Conservation (phyloP, 2,888 invertebrate species). For the Ganaspis brasiliensis region DNA sequence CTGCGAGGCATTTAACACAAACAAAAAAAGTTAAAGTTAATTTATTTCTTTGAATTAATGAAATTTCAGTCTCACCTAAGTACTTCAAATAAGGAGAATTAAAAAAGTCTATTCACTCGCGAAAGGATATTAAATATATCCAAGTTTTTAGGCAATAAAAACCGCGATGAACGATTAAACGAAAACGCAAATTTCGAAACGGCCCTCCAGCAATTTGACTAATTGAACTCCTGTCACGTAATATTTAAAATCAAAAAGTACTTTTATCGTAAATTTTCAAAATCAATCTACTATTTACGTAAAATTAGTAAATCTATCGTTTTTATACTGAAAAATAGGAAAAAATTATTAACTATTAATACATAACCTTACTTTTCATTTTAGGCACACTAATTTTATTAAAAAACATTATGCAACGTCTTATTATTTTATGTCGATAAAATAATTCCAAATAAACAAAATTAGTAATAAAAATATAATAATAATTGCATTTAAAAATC, state of each 20-base stretch:
- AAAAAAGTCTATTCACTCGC: constrained; percentile 25
- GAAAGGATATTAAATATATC: neutral
- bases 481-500: no score
- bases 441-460: neutral
- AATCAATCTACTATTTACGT: neutral
- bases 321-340: neutral
- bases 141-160: neutral
- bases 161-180: neutral
- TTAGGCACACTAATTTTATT: neutral
- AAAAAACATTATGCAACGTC: neutral
- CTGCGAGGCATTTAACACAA: constrained; percentile 59
- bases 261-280: neutral
- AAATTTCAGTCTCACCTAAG: constrained; percentile 59
- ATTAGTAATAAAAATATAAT: no score
- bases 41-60: constrained; percentile 45
- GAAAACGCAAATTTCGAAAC: neutral
- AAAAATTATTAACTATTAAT: neutral
- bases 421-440: neutral
- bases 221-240: neutral
- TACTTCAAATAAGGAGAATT: constrained; percentile 9
- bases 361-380: neutral
- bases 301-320: neutral
- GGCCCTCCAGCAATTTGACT: neutral
- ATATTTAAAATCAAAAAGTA: neutral
- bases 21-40: neutral